Evolutionary conservation across 1,140 invertebrate genomes (phyloP), one percentile per base, ranked within the genome.

Genomic region (Scaptomyza montana): DNA sequence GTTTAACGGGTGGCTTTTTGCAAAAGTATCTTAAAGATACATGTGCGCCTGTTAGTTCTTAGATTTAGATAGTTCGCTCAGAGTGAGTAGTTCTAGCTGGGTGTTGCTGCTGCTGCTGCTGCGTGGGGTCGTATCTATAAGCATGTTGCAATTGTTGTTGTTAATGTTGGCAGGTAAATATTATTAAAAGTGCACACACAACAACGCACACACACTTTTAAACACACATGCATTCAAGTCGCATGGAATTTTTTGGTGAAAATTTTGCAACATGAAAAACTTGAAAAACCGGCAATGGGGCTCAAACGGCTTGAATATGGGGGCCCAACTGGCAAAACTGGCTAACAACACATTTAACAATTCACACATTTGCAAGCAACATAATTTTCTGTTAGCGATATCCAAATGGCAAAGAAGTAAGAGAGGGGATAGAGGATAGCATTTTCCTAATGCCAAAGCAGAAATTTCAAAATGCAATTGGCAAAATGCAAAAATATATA

Each of bases 261-360:
- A 75, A 75, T 72, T 72, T 72, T 63, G 71, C 75, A 64, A 77
- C 82, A 79, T 55, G 78, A 63, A 87, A 87, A 89, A 87, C 82
- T 89, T 77, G 82, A 87, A 87, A 82, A 87, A 87, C 82, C 82
- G 82, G 82, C 82, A 77, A 33, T 63, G 51, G 56, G 57, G 50
- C 65, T 25, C 21, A 61, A 71, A 59, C 47, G 16, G 61, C 21
- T 25, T 2, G 21, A 25, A 25, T 25, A 25, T 25, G 21, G 21
- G 21, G 61, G 60, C 50, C 72, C 66, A 77, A 71, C 66, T 70
- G 75, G 67, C 59, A 74, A 71, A 74, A 69, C 80, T 71, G 80
- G 80, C 82, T 74, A 78, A 71, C 55, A 50, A 89, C 75, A 89
- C 79, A 89, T 76, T 89, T 89, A 87, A 78, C 82, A 87, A 87